Evolutionary conservation across 2,797 vertebrate genomes (phyloP).

Genomic region (Acestrorhynchus altus): DNA sequence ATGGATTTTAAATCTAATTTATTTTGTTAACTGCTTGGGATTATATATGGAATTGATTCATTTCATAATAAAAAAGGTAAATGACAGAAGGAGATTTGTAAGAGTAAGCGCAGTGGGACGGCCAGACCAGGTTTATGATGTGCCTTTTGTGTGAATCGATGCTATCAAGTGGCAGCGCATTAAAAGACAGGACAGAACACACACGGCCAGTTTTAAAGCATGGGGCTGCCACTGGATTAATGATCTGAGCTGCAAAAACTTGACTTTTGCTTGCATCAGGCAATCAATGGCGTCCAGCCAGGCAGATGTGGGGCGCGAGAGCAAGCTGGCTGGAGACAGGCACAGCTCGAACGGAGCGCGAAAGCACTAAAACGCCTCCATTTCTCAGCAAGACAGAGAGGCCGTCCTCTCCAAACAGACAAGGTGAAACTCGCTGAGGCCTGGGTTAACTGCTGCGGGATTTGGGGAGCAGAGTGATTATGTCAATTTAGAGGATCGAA

Average conservation of each 20-base stretch:
- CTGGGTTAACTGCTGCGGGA: constrained; percentile 69
- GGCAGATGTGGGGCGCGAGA: constrained; percentile 58
- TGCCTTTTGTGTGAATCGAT: background rate
- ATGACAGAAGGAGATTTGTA: too few species aligned
- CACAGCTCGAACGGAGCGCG: constrained; percentile 42
- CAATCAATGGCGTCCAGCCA: constrained; percentile 73
- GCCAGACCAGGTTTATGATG: background rate
- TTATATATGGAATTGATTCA: too few species aligned
- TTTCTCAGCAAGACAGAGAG: constrained; percentile 77
- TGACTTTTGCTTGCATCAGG: constrained; percentile 73
- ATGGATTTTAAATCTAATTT: too few species aligned
- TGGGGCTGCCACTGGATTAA: constrained; percentile 68
- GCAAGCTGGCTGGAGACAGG: constrained; percentile 56
- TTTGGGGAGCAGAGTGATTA: constrained; percentile 74
- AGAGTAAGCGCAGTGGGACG: background rate
- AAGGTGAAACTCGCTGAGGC: constrained; percentile 72
- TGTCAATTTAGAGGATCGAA: constrained; percentile 74
- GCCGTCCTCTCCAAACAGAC: constrained; percentile 69
- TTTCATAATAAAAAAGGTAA: too few species aligned
- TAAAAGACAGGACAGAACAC: constrained; percentile 30
- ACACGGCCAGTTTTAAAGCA: constrained; percentile 57
- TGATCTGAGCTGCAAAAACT: constrained; percentile 65
- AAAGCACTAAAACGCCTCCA: constrained; percentile 63
- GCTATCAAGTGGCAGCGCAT: constrained; percentile 10
- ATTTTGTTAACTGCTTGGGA: too few species aligned